Evolutionary conservation across 2,888 invertebrate species (phyloP), one percentile per base, ranked within the genome.

Genomic region (Apoda limacodes): DNA sequence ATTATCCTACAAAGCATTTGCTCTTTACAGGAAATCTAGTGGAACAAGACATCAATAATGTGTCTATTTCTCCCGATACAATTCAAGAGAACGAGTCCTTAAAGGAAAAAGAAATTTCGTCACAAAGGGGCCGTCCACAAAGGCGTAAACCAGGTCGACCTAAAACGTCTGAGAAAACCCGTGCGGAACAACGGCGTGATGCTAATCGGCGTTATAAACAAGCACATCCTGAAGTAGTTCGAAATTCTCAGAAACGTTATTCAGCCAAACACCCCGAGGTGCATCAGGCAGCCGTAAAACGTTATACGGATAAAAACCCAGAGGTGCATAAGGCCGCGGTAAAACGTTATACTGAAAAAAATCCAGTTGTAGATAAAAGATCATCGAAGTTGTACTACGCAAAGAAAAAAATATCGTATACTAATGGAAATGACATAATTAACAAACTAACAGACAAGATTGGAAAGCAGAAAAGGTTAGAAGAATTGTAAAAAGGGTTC

Each of bases 1-100:
- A n/a, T n/a, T 13, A 12, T 2, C 13, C 25, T 25, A 25, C 25
- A 31, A 24, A 17, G 25, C 31, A 21, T 25, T 31, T 31, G 30
- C 24, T 30, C 30, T 30, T 30, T 30, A 11, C 30, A 30, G 30
- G 24, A 3, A 24, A 30, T 28, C 22, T 28, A 13, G 21, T 20
- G 21, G 28, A 21, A 12, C 28, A 28, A 28, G 28, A 21, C 28
- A 26, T 17, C 17, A 17, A 17, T 7, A 17, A 17, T 17, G 17
- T 7, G 7, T 26, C 26, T 15, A 13, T 15, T 26, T n/a, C 26
- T 26, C 17, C 26, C 26, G 17, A 26, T 26, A 15, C 2, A 21
- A 5, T 28, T 13, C 12, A 12, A 28, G 9, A 28, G 21, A 26
- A 26, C 12, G 10, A 26, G 9, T 20, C 28, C 10, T 28, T 28